Percentiles rank a stretch among this genome's conserved stretches.
phyloP scores from a whole-genome alignment of 2,888 invertebrate species.

The Oxyteleia sp. region DNA sequence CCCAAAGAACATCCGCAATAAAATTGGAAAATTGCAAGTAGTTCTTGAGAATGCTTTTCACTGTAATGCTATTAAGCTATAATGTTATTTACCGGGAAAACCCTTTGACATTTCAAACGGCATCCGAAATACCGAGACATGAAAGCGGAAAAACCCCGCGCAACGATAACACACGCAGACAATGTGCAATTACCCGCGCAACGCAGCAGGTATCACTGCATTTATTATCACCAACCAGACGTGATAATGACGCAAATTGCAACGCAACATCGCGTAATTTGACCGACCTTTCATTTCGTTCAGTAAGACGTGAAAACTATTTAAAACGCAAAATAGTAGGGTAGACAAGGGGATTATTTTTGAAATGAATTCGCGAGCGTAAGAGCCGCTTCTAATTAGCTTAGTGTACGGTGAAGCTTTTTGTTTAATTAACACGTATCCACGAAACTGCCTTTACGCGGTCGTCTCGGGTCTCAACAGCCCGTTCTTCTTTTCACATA shows the following conservation, averaged over 20 bases:
- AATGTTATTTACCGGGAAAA: no score
- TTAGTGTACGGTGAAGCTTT: constrained; percentile 67
- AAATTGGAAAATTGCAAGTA: no score
- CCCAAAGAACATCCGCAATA: no score
- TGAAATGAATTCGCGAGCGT: constrained; percentile 39
- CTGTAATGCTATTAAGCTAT: no score
- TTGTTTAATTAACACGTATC: constrained; percentile 79
- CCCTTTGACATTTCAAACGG: no score
- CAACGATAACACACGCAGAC: no score
- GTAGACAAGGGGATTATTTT: constrained; percentile 46
- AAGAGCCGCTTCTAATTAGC: constrained; percentile 61
- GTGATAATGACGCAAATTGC: constrained; percentile 24
- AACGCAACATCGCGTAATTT: constrained; percentile 8
- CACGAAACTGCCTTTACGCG: constrained; percentile 67
- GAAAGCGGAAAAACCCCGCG: no score
- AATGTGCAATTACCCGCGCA: not conserved
- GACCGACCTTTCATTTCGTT: constrained; percentile 7
- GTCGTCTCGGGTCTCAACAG: constrained; percentile 56
- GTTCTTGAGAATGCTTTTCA: no score
- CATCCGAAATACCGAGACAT: no score
- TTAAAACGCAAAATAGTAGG: constrained; percentile 18
- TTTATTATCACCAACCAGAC: constrained; percentile 19
- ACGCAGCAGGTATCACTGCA: constrained; percentile 1
- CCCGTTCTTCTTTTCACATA: constrained; percentile 45
- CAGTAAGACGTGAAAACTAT: constrained; percentile 48